Base-by-base conservation (phyloP, 1,140 invertebrate species). In the Heterodera schachtii region DNA sequence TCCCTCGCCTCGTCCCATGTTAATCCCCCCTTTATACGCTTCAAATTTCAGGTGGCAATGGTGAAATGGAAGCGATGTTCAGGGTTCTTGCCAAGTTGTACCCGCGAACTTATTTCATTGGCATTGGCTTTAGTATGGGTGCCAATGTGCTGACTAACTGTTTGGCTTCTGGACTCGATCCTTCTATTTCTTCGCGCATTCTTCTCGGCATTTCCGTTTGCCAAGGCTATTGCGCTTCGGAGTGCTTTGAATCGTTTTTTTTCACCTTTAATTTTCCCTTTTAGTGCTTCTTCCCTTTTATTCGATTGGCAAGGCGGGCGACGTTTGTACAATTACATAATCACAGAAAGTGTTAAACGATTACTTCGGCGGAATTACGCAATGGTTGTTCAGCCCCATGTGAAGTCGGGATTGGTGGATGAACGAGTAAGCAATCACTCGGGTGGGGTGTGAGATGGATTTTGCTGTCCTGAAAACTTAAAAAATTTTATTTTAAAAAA, bases 121-220 rank as follows among this genome's bases (percentile, higher is more conserved):
- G 94, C 80, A 93, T 96, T 44, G 95, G 95, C 49, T 96, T 96
- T 90, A 96, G 95, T 90, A 93, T 97, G 90, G 95, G 95, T 57
- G 88, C 84, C 21, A 90, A 88, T 79, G 60, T 88, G 31, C 86
- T 82, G 6, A 87, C 87, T 13, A 49, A 66, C 19, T 88, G 82
- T 70, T 67, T 87, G 60, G 49, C 69, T 31, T 31, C 31, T 44
- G 19, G 76, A 16, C 44, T 86, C 16, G 44, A 60, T 16, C n/a
- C 16, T 21, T 74, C 57, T 6, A 78, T 66, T 13, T 64, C 57
- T 19, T 49, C 78, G 11, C 82, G 84, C 19, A 93, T 96, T 49
- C 93, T 96, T 81, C 94, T 94, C 75, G 95, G 93, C 6, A 93
- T 96, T 84, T 95, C 95, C 11, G 94, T 96, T 85, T 96, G 95